Evolutionary conservation across 2,888 invertebrate genomes (phyloP).

Genomic region (Andrena hattorfiana): DNA sequence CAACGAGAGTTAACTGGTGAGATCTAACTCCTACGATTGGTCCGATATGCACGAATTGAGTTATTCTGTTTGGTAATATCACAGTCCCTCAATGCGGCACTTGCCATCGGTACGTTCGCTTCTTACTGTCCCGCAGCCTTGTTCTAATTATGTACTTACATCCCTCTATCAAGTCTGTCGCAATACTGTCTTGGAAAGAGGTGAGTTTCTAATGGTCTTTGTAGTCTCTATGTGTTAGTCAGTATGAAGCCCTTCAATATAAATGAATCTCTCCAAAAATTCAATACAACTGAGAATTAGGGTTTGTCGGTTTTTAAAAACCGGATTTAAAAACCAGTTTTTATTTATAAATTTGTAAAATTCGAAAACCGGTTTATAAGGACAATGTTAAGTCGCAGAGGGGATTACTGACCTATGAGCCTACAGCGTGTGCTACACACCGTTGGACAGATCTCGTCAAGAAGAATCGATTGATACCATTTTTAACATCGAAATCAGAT

Average conservation of each 20-base stretch:
- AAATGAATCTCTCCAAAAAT: not conserved
- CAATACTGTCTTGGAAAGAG: constrained; percentile 41
- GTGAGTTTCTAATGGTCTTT: constrained; percentile 8
- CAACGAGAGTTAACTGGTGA: not conserved
- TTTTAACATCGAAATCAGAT: too few relatives aligned
- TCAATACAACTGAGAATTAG: not conserved
- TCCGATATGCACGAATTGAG: constrained; percentile 22
- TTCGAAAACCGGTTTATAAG: too few relatives aligned
- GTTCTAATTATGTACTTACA: constrained; percentile 61
- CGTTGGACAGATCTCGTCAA: too few relatives aligned
- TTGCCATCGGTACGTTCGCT: constrained; percentile 49
- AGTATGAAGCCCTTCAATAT: constrained; percentile 4
- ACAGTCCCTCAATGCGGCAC: constrained; percentile 36
- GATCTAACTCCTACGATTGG: constrained; percentile 2
- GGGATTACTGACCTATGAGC: too few relatives aligned
- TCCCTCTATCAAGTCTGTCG: constrained; percentile 43
- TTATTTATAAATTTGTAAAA: too few relatives aligned
- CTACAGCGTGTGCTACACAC: too few relatives aligned
- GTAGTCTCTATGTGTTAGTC: constrained; percentile 13
- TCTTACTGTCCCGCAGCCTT: constrained; percentile 58
- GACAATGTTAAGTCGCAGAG: too few relatives aligned
- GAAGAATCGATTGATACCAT: too few relatives aligned
- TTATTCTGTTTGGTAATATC: constrained; percentile 46
- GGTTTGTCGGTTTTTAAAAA: too few relatives aligned
- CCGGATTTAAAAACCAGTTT: too few relatives aligned